Conservation (phyloP, 2,888 invertebrate species). For the Tineola bisselliella region DNA sequence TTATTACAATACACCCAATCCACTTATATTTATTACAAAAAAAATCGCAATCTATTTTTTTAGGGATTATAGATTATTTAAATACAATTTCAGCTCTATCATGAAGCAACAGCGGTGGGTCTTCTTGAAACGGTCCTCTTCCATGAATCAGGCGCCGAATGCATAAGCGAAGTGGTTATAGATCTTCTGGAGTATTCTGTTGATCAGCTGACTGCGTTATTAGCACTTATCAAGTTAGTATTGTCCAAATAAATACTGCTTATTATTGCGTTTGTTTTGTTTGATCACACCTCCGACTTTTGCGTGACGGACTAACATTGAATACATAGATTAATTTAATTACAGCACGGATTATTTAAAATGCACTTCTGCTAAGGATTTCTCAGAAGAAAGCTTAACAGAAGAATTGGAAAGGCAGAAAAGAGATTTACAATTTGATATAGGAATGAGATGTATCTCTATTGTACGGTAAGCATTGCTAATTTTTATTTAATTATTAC, state of each 20-base stretch:
- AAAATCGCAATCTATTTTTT: conserved; percentile 14
- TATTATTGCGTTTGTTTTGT: neutral
- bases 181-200: conserved; percentile 87
- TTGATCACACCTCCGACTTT: too few species aligned
- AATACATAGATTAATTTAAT: conserved; percentile 19
- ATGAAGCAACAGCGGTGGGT: conserved; percentile 82
- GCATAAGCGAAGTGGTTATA: conserved; percentile 77
- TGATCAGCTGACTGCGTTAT: conserved; percentile 71
- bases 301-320: too few species aligned
- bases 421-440: conserved; percentile 77
- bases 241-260: neutral
- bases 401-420: conserved; percentile 75
- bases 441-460: conserved; percentile 81
- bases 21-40: too few species aligned
- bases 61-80: too few species aligned
- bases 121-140: conserved; percentile 85
- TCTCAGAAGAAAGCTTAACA: conserved; percentile 56
- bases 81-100: conserved; percentile 68
- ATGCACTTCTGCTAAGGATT: conserved; percentile 32
- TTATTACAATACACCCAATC: too few species aligned
- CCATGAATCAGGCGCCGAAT: conserved; percentile 81
- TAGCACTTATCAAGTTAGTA: conserved; percentile 60
- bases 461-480: conserved; percentile 72
- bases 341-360: conserved; percentile 44
- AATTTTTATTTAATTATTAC: too few species aligned